Evolutionary conservation across 2,888 invertebrate species (phyloP).

Genomic region (Chloroclystis v-ata): DNA sequence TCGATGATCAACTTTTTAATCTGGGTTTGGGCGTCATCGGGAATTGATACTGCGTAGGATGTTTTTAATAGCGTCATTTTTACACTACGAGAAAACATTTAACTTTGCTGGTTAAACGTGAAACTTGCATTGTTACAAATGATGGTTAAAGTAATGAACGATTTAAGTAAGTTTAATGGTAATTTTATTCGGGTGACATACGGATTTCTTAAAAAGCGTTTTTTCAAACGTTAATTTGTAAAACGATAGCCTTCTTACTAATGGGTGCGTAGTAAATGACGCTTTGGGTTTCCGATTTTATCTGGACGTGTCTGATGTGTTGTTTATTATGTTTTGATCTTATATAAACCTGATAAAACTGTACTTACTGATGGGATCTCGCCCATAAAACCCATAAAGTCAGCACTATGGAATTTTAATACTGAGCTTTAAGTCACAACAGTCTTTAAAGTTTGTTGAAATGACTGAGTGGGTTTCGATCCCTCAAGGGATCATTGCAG

Average conservation of each 20-base stretch:
- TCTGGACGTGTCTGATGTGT: constrained; percentile 11
- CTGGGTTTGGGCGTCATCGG: constrained; percentile 24
- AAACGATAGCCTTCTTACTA: constrained; percentile 18
- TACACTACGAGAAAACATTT: constrained; percentile 44
- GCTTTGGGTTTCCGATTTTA: constrained; percentile 10
- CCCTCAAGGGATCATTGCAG: too few relatives aligned
- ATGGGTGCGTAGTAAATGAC: constrained; percentile 20
- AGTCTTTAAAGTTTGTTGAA: neutral
- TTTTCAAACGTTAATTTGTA: constrained; percentile 17
- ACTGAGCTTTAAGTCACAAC: neutral
- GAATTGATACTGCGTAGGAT: constrained; percentile 50
- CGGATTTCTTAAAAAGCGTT: constrained; percentile 8
- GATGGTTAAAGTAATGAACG: constrained; percentile 29
- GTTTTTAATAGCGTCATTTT: constrained; percentile 61
- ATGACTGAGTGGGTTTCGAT: too few relatives aligned
- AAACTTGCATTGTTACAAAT: constrained; percentile 45
- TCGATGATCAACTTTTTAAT: constrained; percentile 57
- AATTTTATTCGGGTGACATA: constrained; percentile 32
- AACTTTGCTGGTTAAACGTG: constrained; percentile 36
- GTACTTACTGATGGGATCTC: constrained; percentile 5
- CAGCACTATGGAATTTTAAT: constrained; percentile 9
- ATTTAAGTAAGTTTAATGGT: constrained; percentile 39
- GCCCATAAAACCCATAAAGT: neutral
- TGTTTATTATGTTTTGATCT: constrained; percentile 15
- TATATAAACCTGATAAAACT: constrained; percentile 2